A percentile compares a stretch with the other conserved stretches of the same genome.
phyloP scores from a whole-genome alignment of 2,888 invertebrate genomes.

The Cryptocephalus moraei region DNA sequence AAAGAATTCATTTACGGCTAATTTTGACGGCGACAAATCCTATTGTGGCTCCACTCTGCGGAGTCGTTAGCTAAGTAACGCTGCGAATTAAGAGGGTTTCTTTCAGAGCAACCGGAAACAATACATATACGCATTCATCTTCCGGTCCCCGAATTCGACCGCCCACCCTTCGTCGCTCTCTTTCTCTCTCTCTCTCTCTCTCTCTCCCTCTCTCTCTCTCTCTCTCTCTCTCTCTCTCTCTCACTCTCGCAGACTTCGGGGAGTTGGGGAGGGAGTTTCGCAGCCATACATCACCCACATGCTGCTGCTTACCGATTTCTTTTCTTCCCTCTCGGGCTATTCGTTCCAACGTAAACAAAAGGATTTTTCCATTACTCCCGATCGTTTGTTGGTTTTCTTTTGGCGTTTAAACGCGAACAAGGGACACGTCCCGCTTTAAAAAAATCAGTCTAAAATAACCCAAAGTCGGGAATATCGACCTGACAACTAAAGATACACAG shows the following conservation, averaged over 20 bases:
- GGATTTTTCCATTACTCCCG: slow-evolving; percentile 13
- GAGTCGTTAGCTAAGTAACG: slow-evolving; percentile 39
- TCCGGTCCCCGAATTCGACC: slow-evolving; percentile 24
- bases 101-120: slow-evolving; percentile 38
- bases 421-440: too few species aligned
- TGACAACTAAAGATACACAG: too few species aligned
- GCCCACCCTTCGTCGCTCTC: slow-evolving; percentile 14
- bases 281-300: slow-evolving; percentile 21
- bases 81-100: slow-evolving; percentile 39
- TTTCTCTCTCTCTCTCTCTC: slow-evolving; percentile 9
- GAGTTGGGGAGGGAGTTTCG: slow-evolving; percentile 14
- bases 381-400: slow-evolving; percentile 7
- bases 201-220: slow-evolving; percentile 6
- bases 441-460: too few species aligned
- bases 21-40: slow-evolving; percentile 35
- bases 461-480: too few species aligned
- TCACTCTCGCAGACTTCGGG: background rate
- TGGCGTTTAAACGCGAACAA: too few species aligned
- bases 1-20: slow-evolving; percentile 36
- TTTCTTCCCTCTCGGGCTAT: slow-evolving; percentile 12
- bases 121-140: slow-evolving; percentile 41
- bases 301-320: slow-evolving; percentile 15
- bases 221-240: slow-evolving; percentile 9
- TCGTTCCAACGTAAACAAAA: slow-evolving; percentile 22
- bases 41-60: slow-evolving; percentile 30